Percentiles rank a stretch among this genome's conserved stretches.
These are phyloP conservation scores for Lycophotia porphyrea DNA, from an alignment of 2,888 invertebrate species.

Conservation along the genomic window DNA sequence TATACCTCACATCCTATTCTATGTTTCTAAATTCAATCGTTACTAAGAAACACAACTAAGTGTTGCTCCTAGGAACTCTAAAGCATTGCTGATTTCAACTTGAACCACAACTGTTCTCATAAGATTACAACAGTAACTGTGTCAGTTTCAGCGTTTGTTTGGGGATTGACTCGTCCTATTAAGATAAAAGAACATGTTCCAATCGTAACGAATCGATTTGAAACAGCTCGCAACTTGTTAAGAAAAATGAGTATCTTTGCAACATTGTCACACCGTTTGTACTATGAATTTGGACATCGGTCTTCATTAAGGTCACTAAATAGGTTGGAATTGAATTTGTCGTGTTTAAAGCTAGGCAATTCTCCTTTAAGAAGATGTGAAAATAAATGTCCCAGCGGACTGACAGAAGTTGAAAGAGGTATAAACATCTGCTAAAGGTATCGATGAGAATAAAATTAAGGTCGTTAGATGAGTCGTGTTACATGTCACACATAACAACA, in stretches of 20 bases:
- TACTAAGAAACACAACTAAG: neutral
- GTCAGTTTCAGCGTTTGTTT: conserved; percentile 56
- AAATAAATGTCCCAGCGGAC: neutral
- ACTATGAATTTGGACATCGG: conserved; percentile 14
- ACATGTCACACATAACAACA: conserved; percentile 2
- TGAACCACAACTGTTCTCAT: conserved; percentile 27
- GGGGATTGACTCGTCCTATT: conserved; percentile 54
- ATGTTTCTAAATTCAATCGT: neutral
- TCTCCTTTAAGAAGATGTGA: neutral
- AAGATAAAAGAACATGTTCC: conserved; percentile 62
- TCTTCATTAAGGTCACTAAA: conserved; percentile 4
- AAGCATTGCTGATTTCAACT: conserved; percentile 23
- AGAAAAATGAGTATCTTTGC: conserved; percentile 55
- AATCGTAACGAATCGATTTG: conserved; percentile 62
- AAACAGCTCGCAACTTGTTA: conserved; percentile 49
- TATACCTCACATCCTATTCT: neutral
- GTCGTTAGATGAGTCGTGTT: neutral
- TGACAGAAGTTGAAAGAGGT: neutral
- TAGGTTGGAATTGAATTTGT: neutral
- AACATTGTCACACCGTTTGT: conserved; percentile 46
- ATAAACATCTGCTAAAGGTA: neutral
- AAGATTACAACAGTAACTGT: conserved; percentile 53
- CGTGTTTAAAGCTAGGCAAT: neutral
- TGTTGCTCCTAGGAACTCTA: conserved; percentile 6
- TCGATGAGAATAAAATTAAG: neutral